phyloP scores from a whole-genome alignment of 2,888 invertebrate genomes.

The Polylopha cassiicola region DNA sequence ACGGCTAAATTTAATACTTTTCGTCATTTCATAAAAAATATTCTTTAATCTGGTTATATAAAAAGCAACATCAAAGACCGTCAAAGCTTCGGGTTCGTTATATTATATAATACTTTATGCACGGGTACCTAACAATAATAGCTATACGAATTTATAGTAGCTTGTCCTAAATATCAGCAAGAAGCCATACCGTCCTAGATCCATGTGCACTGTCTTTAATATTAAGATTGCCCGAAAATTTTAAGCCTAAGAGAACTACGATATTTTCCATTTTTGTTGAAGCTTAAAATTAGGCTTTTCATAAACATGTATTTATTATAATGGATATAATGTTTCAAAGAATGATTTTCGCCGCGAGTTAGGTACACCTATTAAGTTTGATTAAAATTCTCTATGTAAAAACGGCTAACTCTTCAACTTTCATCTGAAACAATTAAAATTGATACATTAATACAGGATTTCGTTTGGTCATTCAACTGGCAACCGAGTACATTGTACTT shows the following conservation, averaged over 20 bases:
- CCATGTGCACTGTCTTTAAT: constrained; percentile 69
- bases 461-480: too few species aligned
- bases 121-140: constrained; percentile 48
- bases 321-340: constrained; percentile 65
- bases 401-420: constrained; percentile 71
- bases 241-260: constrained; percentile 70
- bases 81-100: constrained; percentile 47
- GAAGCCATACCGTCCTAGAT: constrained; percentile 66
- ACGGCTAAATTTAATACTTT: constrained; percentile 67
- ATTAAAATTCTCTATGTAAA: constrained; percentile 67
- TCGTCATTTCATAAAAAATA: constrained; percentile 74
- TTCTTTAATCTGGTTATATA: constrained; percentile 53
- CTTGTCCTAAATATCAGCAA: constrained; percentile 46
- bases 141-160: constrained; percentile 48
- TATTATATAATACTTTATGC: constrained; percentile 64
- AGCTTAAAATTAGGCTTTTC: constrained; percentile 71
- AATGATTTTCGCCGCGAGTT: constrained; percentile 66
- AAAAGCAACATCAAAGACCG: constrained; percentile 58
- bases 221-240: constrained; percentile 67
- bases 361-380: constrained; percentile 73
- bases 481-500: too few species aligned
- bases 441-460: not conserved
- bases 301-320: constrained; percentile 67
- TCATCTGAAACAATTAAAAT: constrained; percentile 63
- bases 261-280: constrained; percentile 64